A percentile compares a stretch with the other conserved stretches of the same genome.
Conservation (phyloP, 92 coral and sea anemone species). For the Parazoanthus darwini region DNA sequence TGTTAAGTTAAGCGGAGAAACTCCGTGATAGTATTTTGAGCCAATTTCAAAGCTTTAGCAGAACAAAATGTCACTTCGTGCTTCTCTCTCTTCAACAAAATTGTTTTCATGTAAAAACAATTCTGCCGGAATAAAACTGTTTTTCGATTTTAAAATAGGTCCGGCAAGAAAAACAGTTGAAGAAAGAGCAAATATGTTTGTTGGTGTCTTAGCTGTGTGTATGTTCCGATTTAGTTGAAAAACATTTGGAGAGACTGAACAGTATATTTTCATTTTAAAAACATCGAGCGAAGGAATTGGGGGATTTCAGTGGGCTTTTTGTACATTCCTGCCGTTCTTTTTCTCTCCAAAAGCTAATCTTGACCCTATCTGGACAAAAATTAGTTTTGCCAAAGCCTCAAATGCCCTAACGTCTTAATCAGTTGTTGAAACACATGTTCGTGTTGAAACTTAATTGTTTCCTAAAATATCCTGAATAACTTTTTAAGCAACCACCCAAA, state of each 20-base stretch:
- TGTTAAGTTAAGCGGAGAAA: not conserved
- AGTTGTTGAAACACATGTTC: not conserved
- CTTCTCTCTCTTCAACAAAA: not conserved
- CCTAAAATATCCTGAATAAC: not conserved
- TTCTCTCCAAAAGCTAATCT: not conserved
- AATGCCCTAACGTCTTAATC: not conserved
- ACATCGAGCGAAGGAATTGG: not conserved
- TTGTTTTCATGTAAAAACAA: not conserved
- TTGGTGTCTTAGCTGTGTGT: not conserved
- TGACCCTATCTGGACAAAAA: not conserved
- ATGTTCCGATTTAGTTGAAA: not conserved
- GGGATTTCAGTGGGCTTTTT: not conserved
- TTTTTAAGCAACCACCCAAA: too few relatives aligned
- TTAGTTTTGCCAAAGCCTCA: not conserved
- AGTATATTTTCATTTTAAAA: not conserved
- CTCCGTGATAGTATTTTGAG: not conserved
- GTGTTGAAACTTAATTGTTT: not conserved
- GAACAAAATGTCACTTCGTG: constrained; percentile 5
- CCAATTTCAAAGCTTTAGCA: not conserved
- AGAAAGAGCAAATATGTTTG: not conserved
- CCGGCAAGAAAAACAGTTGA: not conserved
- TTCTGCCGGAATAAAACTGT: not conserved
- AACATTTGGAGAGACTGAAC: not conserved
- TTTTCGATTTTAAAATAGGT: not conserved
- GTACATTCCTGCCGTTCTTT: not conserved